These are phyloP conservation scores for Sprattus sprattus DNA, from an alignment of 2,113 vertebrate genomes.

Conservation along the genomic window DNA sequence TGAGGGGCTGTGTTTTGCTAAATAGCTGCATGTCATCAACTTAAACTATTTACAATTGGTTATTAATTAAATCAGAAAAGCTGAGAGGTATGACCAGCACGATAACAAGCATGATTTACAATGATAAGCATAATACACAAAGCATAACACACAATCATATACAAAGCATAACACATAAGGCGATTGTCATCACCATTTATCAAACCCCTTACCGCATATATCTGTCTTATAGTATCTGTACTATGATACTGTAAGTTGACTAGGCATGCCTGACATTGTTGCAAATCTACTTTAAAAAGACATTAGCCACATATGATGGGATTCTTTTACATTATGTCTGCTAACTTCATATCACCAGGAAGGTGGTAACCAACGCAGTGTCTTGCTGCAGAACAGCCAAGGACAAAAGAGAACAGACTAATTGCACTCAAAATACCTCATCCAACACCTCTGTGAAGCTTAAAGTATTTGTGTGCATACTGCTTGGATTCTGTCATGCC, in stretches of 20 bases:
- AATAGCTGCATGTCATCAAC: not conserved
- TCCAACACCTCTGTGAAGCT: not conserved
- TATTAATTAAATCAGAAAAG: not conserved
- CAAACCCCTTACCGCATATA: not conserved
- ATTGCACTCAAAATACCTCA: not conserved
- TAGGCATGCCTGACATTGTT: not conserved
- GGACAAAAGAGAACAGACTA: not conserved
- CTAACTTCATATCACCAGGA: not conserved
- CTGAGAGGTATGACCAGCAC: not conserved
- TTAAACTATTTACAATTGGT: not conserved
- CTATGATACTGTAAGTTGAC: not conserved
- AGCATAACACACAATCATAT: not conserved
- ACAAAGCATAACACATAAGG: not conserved
- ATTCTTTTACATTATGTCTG: not conserved
- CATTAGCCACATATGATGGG: not conserved
- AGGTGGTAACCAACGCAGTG: not conserved
- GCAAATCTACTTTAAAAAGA: not conserved
- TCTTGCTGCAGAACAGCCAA: not conserved
- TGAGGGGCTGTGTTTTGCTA: not conserved
- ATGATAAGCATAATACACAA: not conserved
- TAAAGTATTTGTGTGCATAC: not conserved
- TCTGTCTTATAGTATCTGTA: not conserved
- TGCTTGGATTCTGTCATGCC: not conserved
- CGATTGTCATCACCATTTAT: not conserved
- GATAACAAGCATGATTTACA: not conserved